Conservation (phyloP, 1,140 invertebrate genomes). For the Aphaenogaster ashmeadi region DNA sequence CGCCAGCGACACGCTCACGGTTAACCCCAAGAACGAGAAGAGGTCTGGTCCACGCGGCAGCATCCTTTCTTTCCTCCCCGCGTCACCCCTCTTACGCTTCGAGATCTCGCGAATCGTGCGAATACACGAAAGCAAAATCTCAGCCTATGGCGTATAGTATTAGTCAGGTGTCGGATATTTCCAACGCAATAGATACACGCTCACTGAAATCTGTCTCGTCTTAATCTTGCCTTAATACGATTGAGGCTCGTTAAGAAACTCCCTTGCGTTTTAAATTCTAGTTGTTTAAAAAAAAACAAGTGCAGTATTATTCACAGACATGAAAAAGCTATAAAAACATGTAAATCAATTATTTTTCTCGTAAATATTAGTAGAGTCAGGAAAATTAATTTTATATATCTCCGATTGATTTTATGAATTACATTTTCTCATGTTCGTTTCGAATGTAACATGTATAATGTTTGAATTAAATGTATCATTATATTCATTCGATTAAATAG, state of each 20-base stretch:
- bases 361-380: background rate
- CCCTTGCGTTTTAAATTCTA: background rate
- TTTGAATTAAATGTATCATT: background rate
- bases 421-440: background rate
- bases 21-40: constrained; percentile 67
- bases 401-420: background rate
- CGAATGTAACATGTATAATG: background rate
- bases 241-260: background rate
- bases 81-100: background rate
- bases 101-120: constrained; percentile 32
- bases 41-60: constrained; percentile 30
- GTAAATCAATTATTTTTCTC: background rate
- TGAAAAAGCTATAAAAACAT: background rate
- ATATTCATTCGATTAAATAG: background rate
- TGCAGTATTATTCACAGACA: background rate
- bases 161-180: constrained; percentile 27
- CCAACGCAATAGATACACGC: constrained; percentile 11
- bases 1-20: constrained; percentile 84
- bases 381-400: background rate
- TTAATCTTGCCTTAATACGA: constrained; percentile 9
- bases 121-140: constrained; percentile 29
- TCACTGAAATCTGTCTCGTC: constrained; percentile 13
- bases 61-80: constrained; percentile 29
- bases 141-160: background rate
- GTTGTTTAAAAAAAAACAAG: background rate